Percentiles rank a stretch among this genome's conserved stretches.
Conservation (phyloP, 2,888 invertebrate species). For the Xanthia togata region DNA sequence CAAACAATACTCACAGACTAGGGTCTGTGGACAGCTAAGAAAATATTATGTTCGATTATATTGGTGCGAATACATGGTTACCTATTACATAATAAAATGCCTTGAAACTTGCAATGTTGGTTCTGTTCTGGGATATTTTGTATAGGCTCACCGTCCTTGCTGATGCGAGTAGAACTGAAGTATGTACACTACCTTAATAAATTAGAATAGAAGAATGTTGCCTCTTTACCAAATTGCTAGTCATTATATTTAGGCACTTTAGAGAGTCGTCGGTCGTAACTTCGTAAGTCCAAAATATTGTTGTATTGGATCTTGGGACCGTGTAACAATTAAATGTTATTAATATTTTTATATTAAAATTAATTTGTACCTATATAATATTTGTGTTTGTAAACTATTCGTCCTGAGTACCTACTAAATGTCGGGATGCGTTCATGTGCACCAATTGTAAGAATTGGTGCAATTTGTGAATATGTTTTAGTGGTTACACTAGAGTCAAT, state of each 20-base stretch:
- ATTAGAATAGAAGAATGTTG: background rate
- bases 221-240: constrained; percentile 1
- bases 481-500: no score
- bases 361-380: background rate
- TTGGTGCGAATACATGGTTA: background rate
- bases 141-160: background rate
- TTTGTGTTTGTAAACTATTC: no score
- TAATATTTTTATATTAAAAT: background rate
- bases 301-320: background rate
- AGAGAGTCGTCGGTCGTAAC: no score
- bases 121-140: background rate
- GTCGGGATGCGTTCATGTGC: no score
- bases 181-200: background rate
- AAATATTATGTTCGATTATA: constrained; percentile 37
- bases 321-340: background rate
- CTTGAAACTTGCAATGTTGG: background rate
- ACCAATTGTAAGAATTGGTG: no score
- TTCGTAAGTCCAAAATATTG: no score
- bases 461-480: no score
- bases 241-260: constrained; percentile 10
- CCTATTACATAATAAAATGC: background rate
- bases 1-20: constrained; percentile 25
- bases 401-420: no score
- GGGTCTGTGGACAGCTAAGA: constrained; percentile 32
- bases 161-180: background rate